Evolutionary conservation across 2,797 vertebrate genomes (phyloP), one percentile per base, ranked within the genome.

Genomic region (Micropoecilia bifurca): DNA sequence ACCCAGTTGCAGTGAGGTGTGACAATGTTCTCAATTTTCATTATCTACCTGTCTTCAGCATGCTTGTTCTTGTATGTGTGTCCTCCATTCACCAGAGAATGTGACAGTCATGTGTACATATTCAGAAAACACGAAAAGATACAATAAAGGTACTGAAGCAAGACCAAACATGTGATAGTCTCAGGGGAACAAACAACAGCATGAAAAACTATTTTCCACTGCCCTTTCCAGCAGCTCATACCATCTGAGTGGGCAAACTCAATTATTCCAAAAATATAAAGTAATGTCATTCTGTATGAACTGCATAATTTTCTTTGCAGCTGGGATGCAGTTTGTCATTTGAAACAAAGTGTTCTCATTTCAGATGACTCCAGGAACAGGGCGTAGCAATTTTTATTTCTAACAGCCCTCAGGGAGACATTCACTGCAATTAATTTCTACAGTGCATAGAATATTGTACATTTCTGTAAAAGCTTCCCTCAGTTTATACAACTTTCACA

Each of bases 371-470:
- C 18, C 39, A 73, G 50, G 3, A 79, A 50, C 6, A 28, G 73
- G 13, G 36, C 0, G 22, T 77, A 30, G 73, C 59, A 55, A 22
- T 75, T 79, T 75, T 68, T n/a, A 63, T 80, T 77, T 25, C 3
- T 72, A 55, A 48, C 12, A 30, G 14, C 55, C 30, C n/a, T 33
- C 14, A 1, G 47, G 9, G 57, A 57, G 45, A 61, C 71, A 63
- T 41, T 18, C 57, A 72, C 53, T 39, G 25, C 57, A n/a, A 14
- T 79, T 77, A 50, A 14, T 59, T 59, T 59, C 28, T 77, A 25
- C 68, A 63, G 68, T 57, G 43, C 46, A 53, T 6, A 61, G 13
- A 57, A 28, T 61, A 30, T 33, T 33, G 16, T n/a, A 7, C 30
- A 33, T 33, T 10, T 28, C 3, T 57, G n/a, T 28, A 28, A 57